phyloP scores from a whole-genome alignment of 2,888 invertebrate genomes.

The Epistrophe eligans region DNA sequence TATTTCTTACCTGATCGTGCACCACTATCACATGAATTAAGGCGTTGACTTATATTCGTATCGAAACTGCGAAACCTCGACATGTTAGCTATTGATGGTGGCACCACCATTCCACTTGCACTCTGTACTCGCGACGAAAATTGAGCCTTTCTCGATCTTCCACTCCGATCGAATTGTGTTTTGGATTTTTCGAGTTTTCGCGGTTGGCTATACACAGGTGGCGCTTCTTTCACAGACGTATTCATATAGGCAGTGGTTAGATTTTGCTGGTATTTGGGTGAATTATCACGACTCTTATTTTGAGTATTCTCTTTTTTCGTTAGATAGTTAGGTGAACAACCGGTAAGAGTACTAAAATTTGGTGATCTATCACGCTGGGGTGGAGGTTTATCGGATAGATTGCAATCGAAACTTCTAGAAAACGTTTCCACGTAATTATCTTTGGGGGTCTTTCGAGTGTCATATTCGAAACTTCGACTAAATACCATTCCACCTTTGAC shows the following conservation, averaged over 20 bases:
- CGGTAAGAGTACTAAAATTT: constrained; percentile 83
- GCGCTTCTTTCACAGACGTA: constrained; percentile 82
- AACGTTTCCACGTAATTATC: constrained; percentile 83
- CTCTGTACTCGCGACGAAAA: constrained; percentile 83
- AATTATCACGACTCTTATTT: constrained; percentile 82
- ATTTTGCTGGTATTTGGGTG: constrained; percentile 82
- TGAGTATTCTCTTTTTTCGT: constrained; percentile 82
- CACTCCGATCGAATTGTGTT: constrained; percentile 81
- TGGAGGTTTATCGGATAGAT: constrained; percentile 81
- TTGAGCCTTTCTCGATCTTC: constrained; percentile 85
- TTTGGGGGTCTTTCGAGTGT: constrained; percentile 81
- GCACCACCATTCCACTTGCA: constrained; percentile 55
- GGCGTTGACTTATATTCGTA: constrained; percentile 84
- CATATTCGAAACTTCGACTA: constrained; percentile 84
- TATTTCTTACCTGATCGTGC: constrained; percentile 82
- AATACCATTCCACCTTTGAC: constrained; percentile 82
- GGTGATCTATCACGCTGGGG: constrained; percentile 81
- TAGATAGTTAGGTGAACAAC: constrained; percentile 83
- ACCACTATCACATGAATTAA: constrained; percentile 85
- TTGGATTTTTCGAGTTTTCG: constrained; percentile 79
- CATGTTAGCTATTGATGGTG: constrained; percentile 81
- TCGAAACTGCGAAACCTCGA: constrained; percentile 88
- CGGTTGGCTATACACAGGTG: constrained; percentile 80
- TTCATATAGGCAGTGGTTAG: constrained; percentile 81
- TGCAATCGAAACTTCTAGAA: constrained; percentile 84